Evolutionary conservation across 2,113 vertebrate genomes (phyloP), one percentile per base, ranked within the genome.

Genomic region (Dinomys branickii): DNA sequence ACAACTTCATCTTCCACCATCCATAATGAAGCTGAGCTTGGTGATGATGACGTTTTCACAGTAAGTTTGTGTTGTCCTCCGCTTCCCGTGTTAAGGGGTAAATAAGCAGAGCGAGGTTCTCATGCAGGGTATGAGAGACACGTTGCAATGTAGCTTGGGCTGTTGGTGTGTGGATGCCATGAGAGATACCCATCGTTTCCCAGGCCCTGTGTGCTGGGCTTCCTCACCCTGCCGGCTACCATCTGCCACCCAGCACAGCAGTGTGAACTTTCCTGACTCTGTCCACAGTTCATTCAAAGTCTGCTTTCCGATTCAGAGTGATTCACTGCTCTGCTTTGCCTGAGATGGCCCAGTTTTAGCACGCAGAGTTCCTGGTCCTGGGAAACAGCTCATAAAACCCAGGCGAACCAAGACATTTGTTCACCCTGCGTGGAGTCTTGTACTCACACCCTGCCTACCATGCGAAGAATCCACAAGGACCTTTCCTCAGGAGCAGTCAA

Each of bases 1-100:
- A 99, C 99, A 0, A 99, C 99, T 95, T 99, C 99, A 93, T 99
- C 99, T 0, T 99, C 99, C 94, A 99, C 99, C 5, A 99, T 99
- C 98, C 99, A 99, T 97, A 99, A 99, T 0, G 99, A 99, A 98
- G 99, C 99, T 1, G 99, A 99, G 97, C 99, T 99, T 7, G 99
- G 99, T 0, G 99, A 99, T 26, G 99, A 99, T 50, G 99, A 99
- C 58, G 99, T 99, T 96, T 99, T 99, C 97, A 99, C 99, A 78
- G 99, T 99, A 98, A 99, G 99, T 98, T 58, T 44, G 50, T 35
- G 65, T 80, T 67, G 67, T 82, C n/a, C 78, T 94, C 82, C 89
- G 17, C 30, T 24, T 58, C 89, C 61, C 0, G 0, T 12, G n/a
- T 94, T 67, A 28, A 14, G 1, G 26, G 50, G 69, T 65, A 47